Base-by-base conservation (phyloP, 1,140 invertebrate species). In the Dendroctonus valens region DNA sequence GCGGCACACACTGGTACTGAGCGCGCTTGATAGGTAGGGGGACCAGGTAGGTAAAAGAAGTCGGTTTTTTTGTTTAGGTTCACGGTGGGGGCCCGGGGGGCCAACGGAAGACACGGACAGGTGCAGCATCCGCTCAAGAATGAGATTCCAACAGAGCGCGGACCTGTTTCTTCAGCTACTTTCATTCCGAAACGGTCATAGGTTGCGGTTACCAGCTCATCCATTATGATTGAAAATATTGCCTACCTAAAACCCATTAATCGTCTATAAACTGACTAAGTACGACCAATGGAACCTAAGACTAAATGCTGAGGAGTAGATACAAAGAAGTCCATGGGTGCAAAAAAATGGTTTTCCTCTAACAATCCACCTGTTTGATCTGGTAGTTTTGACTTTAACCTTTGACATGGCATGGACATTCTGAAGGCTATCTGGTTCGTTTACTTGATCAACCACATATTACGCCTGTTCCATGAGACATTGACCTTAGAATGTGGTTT, bases 31-130 rank as follows among this genome's bases (percentile, higher is more conserved):
- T 12, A 51, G 65, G 62, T 57, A 61, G 53, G 57, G 58, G 65
- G 58, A 50, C 41, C 37, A 41, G 9, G 9, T 58, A 67, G 65
- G 65, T 67, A 67, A 26, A 60, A 67, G 65, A 60, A 59, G 58
- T 42, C 57, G 39, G 41, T 9, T 40, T 44, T 59, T 40, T 57
- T 52, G 64, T 65, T 59, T 60, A 54, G 65, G 65, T 60, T 67
- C 46, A 42, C 39, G 50, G 44, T 7, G 41, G 48, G 39, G 51
- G 50, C 41, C 3, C 15, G 8, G n/a, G 41, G n/a, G 57, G 37
- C 6, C 41, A 11, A 44, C 40, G 15, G 57, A 53, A 60, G 65
- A 60, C 26, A 26, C 39, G 40, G n/a, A 52, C 55, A 67, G 55
- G 51, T 67, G 65, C 44, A 52, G 57, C 50, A 59, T 59, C 41